Evolutionary conservation across 2,797 vertebrate species (phyloP).

Genomic region (Tokudaia muenninki): DNA sequence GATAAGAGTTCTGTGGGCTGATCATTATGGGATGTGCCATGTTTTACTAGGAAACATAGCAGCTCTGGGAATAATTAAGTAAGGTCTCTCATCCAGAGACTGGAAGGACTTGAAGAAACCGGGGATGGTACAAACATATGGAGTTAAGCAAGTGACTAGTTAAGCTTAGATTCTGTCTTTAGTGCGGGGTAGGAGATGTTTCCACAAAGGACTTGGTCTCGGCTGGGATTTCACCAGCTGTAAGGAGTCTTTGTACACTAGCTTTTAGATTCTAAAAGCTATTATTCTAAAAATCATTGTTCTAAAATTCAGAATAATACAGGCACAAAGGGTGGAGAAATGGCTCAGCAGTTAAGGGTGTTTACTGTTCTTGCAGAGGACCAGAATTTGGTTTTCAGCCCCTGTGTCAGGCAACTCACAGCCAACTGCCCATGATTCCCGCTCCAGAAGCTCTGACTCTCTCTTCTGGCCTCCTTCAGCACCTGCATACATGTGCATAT

Average conservation of each 20-base stretch:
- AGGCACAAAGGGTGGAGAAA: background rate
- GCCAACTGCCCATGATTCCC: background rate
- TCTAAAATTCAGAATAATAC: background rate
- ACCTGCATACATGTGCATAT: too few species aligned
- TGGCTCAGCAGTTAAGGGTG: background rate
- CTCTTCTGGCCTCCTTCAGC: background rate
- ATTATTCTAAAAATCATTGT: background rate
- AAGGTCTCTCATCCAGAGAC: constrained; percentile 48
- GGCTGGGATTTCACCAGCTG: background rate
- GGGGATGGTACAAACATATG: background rate
- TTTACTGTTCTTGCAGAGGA: background rate
- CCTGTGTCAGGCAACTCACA: background rate
- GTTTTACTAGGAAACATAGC: constrained; percentile 54
- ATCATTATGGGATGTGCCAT: background rate
- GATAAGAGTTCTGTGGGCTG: constrained; percentile 39
- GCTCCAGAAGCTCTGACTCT: background rate
- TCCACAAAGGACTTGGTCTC: background rate
- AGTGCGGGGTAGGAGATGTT: background rate
- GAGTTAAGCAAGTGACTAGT: constrained; percentile 13
- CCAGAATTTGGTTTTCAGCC: background rate
- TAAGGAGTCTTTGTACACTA: background rate
- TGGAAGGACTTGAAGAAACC: constrained; percentile 17
- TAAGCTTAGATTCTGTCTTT: background rate
- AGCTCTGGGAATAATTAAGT: constrained; percentile 64
- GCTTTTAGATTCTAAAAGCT: background rate